A percentile compares a stretch with the other conserved stretches of the same genome.
Conservation (phyloP, 2,888 invertebrate species). For the Drosophila recens region DNA sequence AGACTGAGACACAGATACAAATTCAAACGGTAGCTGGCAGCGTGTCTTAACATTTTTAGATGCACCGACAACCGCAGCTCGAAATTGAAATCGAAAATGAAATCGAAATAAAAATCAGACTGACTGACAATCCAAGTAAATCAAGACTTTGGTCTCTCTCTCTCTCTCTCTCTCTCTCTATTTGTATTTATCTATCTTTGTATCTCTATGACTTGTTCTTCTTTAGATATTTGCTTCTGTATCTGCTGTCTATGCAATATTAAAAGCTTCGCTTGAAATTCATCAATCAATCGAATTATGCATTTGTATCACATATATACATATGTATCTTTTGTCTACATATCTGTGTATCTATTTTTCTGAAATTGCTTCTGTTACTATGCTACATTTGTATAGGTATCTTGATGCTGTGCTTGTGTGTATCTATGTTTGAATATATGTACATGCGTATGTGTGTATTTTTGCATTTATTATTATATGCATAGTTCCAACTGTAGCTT, state of each 20-base stretch:
- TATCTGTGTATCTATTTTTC: neutral
- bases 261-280: neutral
- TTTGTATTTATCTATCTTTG: neutral
- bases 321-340: neutral
- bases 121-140: constrained; percentile 43
- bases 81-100: constrained; percentile 25
- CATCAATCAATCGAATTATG: constrained; percentile 1
- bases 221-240: constrained; percentile 4
- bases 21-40: constrained; percentile 43
- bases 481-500: neutral
- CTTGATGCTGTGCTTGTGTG: neutral
- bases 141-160: constrained; percentile 40
- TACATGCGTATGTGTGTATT: neutral
- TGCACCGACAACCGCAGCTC: constrained; percentile 62
- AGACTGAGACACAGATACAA: constrained; percentile 30
- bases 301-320: neutral
- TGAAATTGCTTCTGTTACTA: neutral
- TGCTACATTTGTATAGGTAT: neutral
- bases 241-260: constrained; percentile 7
- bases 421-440: neutral
- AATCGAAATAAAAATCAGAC: constrained; percentile 2
- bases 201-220: neutral
- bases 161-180: neutral
- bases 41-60: constrained; percentile 54
- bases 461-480: too few relatives aligned